Conservation (phyloP, 2,113 vertebrate genomes). For the Catharus minimus region DNA sequence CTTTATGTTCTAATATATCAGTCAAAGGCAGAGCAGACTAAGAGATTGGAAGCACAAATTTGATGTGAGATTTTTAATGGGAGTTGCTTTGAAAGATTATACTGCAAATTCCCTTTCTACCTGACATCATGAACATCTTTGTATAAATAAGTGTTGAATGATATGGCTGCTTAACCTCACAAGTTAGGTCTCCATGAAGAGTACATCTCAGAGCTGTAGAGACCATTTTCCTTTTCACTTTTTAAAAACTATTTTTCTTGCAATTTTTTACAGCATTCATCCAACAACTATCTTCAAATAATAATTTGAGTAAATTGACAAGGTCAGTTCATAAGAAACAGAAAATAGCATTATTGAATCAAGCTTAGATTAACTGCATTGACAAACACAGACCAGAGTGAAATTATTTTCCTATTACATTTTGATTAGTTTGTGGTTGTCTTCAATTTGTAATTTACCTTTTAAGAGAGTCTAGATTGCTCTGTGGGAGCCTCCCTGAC, state of each 20-base stretch:
- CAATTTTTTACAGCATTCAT: neutral
- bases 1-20: neutral
- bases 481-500: neutral
- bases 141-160: neutral
- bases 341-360: constrained; percentile 17
- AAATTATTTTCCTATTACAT: constrained; percentile 43
- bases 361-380: constrained; percentile 20
- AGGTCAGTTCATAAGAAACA: neutral
- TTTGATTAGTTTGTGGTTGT: constrained; percentile 39
- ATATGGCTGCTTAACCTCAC: neutral
- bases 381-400: constrained; percentile 10
- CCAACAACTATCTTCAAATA: neutral
- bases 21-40: neutral
- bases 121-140: neutral
- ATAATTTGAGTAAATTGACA: neutral
- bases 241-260: neutral
- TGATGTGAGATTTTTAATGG: neutral
- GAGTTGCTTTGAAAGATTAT: neutral
- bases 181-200: neutral
- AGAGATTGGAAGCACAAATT: neutral
- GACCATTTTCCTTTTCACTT: neutral
- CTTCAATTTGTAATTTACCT: constrained; percentile 26
- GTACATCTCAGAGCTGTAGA: neutral
- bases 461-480: constrained; percentile 27
- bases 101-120: neutral